Evolutionary conservation across 2,888 invertebrate genomes (phyloP).

Genomic region (Erebia ligea): DNA sequence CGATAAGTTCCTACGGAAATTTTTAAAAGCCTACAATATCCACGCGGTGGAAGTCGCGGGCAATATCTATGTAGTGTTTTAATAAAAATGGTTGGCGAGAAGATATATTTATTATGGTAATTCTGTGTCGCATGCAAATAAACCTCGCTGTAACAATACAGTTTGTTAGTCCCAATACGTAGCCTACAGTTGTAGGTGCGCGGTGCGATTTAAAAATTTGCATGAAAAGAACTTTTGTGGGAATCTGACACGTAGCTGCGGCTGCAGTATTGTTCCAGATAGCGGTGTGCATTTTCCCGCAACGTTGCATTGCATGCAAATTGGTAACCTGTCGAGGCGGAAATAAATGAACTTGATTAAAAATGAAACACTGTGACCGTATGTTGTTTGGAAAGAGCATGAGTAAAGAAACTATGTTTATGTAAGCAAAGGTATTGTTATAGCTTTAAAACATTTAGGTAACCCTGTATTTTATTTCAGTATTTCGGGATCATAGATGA

Average conservation of each 20-base stretch:
- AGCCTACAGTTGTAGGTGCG: constrained; percentile 13
- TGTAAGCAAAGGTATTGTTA: too few species aligned
- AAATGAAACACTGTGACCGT: constrained; percentile 22
- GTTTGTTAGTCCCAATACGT: constrained; percentile 22
- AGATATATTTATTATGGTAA: neutral
- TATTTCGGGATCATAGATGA: too few species aligned
- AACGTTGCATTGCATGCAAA: constrained; percentile 34
- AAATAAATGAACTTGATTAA: constrained; percentile 35
- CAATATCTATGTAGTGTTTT: too few species aligned
- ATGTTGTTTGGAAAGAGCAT: neutral
- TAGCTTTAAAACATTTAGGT: too few species aligned
- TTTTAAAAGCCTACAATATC: too few species aligned
- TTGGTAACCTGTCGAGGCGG: constrained; percentile 37
- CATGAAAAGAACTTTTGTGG: constrained; percentile 31
- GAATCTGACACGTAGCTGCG: constrained; percentile 35
- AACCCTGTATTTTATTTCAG: too few species aligned
- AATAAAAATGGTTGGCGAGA: neutral
- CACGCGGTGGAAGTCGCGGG: too few species aligned
- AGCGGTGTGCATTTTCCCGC: constrained; percentile 35
- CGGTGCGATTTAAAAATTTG: constrained; percentile 32
- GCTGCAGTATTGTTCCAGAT: constrained; percentile 36
- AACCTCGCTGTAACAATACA: constrained; percentile 6
- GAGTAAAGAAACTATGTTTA: neutral
- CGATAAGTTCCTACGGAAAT: too few species aligned
- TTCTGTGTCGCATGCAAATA: constrained; percentile 12